phyloP scores from a whole-genome alignment of 2,888 invertebrate genomes.

The Magallana nippona region DNA sequence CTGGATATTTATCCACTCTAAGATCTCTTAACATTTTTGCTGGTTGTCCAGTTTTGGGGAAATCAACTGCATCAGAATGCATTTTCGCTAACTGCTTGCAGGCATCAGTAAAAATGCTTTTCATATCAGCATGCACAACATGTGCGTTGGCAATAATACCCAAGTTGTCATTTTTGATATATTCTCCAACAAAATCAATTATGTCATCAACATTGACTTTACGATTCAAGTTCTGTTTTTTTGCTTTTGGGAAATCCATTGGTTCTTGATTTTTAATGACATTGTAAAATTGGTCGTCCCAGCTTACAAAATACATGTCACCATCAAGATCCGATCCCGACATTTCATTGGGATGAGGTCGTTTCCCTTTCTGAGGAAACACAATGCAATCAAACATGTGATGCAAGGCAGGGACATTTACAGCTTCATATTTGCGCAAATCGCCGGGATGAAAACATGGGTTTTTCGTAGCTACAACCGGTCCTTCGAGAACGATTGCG shows the following conservation, averaged over 20 bases:
- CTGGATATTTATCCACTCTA: slow-evolving; percentile 40
- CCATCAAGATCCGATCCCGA: slow-evolving; percentile 80
- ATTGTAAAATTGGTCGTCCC: slow-evolving; percentile 64
- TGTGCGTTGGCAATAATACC: slow-evolving; percentile 45
- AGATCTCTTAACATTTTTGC: slow-evolving; percentile 40
- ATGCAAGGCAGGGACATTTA: slow-evolving; percentile 65
- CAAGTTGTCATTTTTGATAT: slow-evolving; percentile 36
- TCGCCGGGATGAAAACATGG: slow-evolving; percentile 80
- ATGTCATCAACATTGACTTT: slow-evolving; percentile 34
- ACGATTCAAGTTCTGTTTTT: background rate
- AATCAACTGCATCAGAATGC: slow-evolving; percentile 47
- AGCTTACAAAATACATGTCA: slow-evolving; percentile 79
- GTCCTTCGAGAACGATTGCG: slow-evolving; percentile 57
- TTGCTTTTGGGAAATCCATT: slow-evolving; percentile 34
- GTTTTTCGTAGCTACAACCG: slow-evolving; percentile 79
- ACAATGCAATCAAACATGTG: slow-evolving; percentile 79
- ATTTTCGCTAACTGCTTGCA: slow-evolving; percentile 34
- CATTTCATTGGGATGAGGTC: slow-evolving; percentile 80
- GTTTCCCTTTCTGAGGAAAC: slow-evolving; percentile 77
- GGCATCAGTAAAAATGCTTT: slow-evolving; percentile 4
- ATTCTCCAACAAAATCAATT: slow-evolving; percentile 36
- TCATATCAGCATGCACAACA: slow-evolving; percentile 44
- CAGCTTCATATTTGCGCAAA: slow-evolving; percentile 74
- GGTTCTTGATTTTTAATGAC: slow-evolving; percentile 32
- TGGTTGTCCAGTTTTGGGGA: slow-evolving; percentile 41